Conservation (phyloP, 1,140 invertebrate genomes). For the Zaprionus taronus region DNA sequence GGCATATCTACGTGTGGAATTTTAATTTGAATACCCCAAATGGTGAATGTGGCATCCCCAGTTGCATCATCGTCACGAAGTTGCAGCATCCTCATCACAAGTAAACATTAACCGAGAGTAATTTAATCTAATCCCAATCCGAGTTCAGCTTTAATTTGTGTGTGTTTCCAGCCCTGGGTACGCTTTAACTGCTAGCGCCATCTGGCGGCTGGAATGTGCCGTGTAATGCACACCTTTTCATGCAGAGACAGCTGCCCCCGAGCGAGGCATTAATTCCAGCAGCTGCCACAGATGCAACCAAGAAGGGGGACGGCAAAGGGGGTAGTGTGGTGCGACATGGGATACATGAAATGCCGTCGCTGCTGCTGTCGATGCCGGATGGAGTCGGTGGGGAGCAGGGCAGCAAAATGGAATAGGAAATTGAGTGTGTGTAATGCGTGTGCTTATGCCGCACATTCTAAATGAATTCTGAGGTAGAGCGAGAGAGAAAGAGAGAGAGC, state of each 20-base stretch:
- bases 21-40: slow-evolving; percentile 24
- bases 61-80: background rate
- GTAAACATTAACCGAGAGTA: background rate
- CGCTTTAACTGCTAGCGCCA: slow-evolving; percentile 31
- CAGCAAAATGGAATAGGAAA: slow-evolving; percentile 74
- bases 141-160: background rate
- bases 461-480: slow-evolving; percentile 59
- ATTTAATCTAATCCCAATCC: slow-evolving; percentile 1
- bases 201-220: slow-evolving; percentile 27
- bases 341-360: slow-evolving; percentile 30
- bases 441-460: slow-evolving; percentile 77
- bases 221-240: slow-evolving; percentile 63
- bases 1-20: slow-evolving; percentile 17
- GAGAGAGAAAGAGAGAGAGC: background rate
- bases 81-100: background rate
- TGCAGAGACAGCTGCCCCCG: slow-evolving; percentile 54
- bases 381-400: slow-evolving; percentile 8
- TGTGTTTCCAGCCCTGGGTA: background rate
- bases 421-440: slow-evolving; percentile 81
- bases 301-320: background rate
- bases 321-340: background rate
- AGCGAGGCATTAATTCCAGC: slow-evolving; percentile 62
- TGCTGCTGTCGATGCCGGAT: slow-evolving; percentile 41
- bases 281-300: slow-evolving; percentile 41
- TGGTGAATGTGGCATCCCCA: background rate